A percentile compares a stretch with the other conserved stretches of the same genome.
These are phyloP conservation scores for Oncorhynchus tshawytscha DNA, from an alignment of 2,113 vertebrate species.

Conservation along the genomic window DNA sequence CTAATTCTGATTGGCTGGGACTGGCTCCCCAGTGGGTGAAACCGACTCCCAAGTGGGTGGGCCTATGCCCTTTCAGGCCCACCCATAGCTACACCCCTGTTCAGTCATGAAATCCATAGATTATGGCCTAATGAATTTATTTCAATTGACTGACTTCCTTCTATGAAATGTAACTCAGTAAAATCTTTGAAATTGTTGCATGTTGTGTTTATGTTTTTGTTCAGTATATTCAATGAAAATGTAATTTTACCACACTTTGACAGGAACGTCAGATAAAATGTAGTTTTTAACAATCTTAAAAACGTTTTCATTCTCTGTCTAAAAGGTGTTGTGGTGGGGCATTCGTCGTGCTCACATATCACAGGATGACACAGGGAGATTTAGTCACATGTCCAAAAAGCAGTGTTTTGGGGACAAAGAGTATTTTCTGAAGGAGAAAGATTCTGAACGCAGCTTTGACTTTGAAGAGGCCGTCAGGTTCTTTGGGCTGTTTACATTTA, in stretches of 20 bases:
- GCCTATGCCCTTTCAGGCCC: no score
- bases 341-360: background rate
- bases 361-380: background rate
- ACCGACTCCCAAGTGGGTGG: no score
- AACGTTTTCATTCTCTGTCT: background rate
- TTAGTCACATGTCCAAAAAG: background rate
- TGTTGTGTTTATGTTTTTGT: no score
- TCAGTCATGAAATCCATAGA: no score
- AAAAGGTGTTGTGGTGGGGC: conserved; percentile 1
- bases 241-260: background rate
- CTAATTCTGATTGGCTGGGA: no score
- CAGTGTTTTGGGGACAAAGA: background rate
- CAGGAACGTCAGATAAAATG: background rate
- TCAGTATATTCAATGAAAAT: background rate
- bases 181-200: no score
- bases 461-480: background rate
- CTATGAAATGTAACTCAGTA: background rate
- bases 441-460: background rate
- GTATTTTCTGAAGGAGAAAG: background rate
- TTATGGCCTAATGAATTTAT: no score
- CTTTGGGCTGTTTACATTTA: background rate
- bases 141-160: background rate
- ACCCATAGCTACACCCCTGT: background rate
- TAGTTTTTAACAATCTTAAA: background rate
- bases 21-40: no score